A percentile compares a stretch with the other conserved stretches of the same genome.
phyloP scores from a whole-genome alignment of 1,140 invertebrate species.

The Formica exsecta region DNA sequence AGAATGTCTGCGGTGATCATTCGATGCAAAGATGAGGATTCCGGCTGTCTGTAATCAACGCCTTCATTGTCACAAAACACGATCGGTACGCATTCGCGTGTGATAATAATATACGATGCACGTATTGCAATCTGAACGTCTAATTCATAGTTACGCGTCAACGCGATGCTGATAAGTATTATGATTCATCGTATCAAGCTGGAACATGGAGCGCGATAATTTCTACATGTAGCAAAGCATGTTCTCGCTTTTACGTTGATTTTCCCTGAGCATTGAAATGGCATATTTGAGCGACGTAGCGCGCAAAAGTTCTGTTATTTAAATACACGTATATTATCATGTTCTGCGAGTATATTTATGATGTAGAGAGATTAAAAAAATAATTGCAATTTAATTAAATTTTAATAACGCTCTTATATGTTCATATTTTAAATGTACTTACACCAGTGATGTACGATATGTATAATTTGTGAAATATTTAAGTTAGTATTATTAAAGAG shows the following conservation, averaged over 20 bases:
- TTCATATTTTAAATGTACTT: not conserved
- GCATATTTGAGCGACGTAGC: not conserved
- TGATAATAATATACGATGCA: constrained; percentile 44
- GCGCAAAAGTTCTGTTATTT: not conserved
- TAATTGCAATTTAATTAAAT: not conserved
- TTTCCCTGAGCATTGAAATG: not conserved
- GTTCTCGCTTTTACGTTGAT: constrained; percentile 18
- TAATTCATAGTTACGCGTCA: constrained; percentile 28
- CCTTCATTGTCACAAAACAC: constrained; percentile 1
- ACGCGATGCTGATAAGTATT: constrained; percentile 34
- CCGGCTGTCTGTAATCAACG: not conserved
- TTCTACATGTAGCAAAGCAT: not conserved
- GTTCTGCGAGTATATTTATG: not conserved
- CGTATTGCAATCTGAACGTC: constrained; percentile 27
- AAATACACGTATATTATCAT: not conserved
- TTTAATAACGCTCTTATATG: not conserved
- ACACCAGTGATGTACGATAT: too few relatives aligned
- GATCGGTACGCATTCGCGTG: constrained; percentile 20
- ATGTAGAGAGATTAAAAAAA: not conserved
- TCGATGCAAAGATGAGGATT: constrained; percentile 5
- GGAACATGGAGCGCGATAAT: not conserved
- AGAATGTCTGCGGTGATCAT: not conserved
- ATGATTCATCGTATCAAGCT: constrained; percentile 30
- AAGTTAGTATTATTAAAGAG: too few relatives aligned
- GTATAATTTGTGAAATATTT: too few relatives aligned